A percentile compares a stretch with the other conserved stretches of the same genome.
phyloP scores from a whole-genome alignment of 2,888 invertebrate genomes.

The Drosophila melanosoma region DNA sequence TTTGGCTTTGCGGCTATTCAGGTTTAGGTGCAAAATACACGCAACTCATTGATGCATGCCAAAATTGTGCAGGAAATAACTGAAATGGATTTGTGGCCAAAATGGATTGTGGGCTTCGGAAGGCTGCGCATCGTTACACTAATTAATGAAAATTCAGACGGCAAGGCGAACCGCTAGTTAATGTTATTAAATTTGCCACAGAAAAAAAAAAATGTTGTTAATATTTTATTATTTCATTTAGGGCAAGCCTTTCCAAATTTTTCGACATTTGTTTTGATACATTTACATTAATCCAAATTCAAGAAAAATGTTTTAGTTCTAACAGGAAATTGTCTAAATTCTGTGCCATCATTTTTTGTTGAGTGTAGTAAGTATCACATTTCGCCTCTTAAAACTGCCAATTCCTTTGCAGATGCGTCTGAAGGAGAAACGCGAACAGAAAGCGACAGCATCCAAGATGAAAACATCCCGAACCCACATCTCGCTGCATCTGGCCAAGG shows the following conservation, averaged over 20 bases:
- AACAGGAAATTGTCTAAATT: not conserved
- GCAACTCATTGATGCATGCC: constrained; percentile 73
- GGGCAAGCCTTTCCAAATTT: not conserved
- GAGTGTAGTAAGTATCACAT: not conserved
- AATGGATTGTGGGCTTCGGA: constrained; percentile 10
- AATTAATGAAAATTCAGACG: constrained; percentile 71
- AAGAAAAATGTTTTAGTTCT: not conserved
- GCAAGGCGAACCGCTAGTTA: constrained; percentile 23
- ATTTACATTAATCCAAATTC: not conserved
- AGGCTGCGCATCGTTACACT: constrained; percentile 52
- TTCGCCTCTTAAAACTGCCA: not conserved
- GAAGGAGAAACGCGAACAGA: constrained; percentile 91
- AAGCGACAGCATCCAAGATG: constrained; percentile 88
- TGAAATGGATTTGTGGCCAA: constrained; percentile 67
- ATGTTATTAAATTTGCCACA: constrained; percentile 33
- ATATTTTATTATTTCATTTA: not conserved
- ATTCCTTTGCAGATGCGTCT: constrained; percentile 87
- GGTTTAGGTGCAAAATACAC: constrained; percentile 73
- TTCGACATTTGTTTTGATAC: rapidly evolving
- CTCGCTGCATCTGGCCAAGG: constrained; percentile 92
- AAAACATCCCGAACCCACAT: constrained; percentile 93
- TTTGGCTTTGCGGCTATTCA: constrained; percentile 43
- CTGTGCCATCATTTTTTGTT: not conserved
- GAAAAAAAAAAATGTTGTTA: not conserved
- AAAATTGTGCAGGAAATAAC: constrained; percentile 73